Percentiles rank a stretch among this genome's conserved stretches.
phyloP scores from a whole-genome alignment of 2,888 invertebrate genomes.

The Drosophila recens region DNA sequence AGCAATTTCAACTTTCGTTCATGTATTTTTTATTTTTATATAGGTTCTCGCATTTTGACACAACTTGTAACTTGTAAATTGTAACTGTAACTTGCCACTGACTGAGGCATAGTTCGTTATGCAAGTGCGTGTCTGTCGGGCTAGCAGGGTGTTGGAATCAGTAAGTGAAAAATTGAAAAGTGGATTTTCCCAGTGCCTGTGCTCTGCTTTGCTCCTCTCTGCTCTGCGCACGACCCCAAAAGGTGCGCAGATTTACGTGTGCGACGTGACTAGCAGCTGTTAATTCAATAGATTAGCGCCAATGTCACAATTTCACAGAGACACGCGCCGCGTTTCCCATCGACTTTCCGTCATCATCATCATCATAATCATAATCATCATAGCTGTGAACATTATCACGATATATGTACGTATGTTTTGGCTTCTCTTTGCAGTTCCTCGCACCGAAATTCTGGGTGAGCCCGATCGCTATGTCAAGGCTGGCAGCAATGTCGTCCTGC shows the following conservation, averaged over 20 bases:
- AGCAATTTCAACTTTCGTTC: conserved; percentile 57
- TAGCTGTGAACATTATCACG: conserved; percentile 12
- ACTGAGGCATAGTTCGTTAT: conserved; percentile 71
- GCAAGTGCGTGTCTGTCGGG: conserved; percentile 35
- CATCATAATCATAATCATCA: conserved; percentile 21
- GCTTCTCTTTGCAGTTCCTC: conserved; percentile 90
- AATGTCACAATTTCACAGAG: conserved; percentile 71
- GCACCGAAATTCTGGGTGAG: conserved; percentile 95
- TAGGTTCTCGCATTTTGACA: conserved; percentile 62
- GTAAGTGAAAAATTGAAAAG: conserved; percentile 81
- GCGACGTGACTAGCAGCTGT: conserved; percentile 78
- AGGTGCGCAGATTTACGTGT: conserved; percentile 76
- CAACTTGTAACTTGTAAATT: conserved; percentile 58
- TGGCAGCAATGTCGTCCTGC: conserved; percentile 94
- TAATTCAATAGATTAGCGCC: conserved; percentile 79
- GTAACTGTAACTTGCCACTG: conserved; percentile 57
- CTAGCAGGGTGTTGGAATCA: conserved; percentile 43
- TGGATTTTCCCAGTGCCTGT: conserved; percentile 58
- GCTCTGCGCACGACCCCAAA: conserved; percentile 26
- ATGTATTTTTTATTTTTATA: conserved; percentile 56
- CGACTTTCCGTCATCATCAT: conserved; percentile 9
- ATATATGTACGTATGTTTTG: conserved; percentile 4
- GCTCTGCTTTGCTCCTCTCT: neutral
- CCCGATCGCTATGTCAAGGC: conserved; percentile 96
- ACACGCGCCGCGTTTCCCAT: conserved; percentile 32